Evolutionary conservation across 2,888 invertebrate genomes (phyloP), one percentile per base, ranked within the genome.

Genomic region (Drosophila cognata): DNA sequence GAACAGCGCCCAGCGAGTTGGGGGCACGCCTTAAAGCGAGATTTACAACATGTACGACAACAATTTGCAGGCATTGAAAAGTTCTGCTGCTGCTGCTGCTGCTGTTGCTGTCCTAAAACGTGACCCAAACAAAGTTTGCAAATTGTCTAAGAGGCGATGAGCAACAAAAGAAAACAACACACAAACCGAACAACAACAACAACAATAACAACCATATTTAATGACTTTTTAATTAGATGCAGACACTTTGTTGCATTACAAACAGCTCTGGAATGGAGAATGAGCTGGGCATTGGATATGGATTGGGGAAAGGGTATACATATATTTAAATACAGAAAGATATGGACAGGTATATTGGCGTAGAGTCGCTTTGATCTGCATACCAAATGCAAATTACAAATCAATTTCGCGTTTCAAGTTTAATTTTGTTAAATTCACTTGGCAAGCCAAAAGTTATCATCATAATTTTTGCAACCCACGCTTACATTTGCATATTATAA

Each of bases 391-490:
- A 90, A 89, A 84, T 87, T 82, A 81, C 78, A 89, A 87, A 90
- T 89, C 90, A 90, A 90, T 90, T 89, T 87, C 77, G 88, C 77
- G 70, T 89, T 90, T 89, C 74, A 79, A 86, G 79, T 86, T 90
- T 84, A 88, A 86, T 90, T 86, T 90, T 50, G 79, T 85, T 83
- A 74, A 85, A 83, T 73, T 88, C 71, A 74, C 79, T 78, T 81
- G 71, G 72, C 77, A 68, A 72, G 67, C 79, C 71, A 75, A 65
- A 76, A 86, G 81, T 85, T 88, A 82, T 88, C 80, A 75, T 84
- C 85, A 82, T 87, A 73, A 85, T 83, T 81, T 81, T 63, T 28
- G 76, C 82, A 51, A 61, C 84, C 84, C 76, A 79, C 82, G 79
- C 80, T 79, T 61, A 29, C 38, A 90, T 90, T 88, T 89, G 89